Conservation (phyloP, 2,888 invertebrate genomes). For the Ophion ellenae region DNA sequence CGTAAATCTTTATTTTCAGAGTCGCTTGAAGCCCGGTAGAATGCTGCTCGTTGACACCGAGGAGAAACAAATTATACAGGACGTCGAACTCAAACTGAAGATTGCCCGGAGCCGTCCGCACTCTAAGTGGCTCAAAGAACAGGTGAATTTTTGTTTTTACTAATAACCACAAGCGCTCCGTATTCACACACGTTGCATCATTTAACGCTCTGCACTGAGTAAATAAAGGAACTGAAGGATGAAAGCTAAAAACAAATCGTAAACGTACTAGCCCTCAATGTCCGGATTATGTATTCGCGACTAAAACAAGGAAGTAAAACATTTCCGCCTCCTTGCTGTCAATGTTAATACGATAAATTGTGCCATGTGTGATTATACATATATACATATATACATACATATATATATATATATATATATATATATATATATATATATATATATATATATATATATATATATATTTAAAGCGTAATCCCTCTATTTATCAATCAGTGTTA, state of each 20-base stretch:
- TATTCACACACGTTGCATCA: conserved; percentile 55
- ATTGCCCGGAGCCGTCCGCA: conserved; percentile 96
- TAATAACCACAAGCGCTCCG: conserved; percentile 8
- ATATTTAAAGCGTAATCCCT: conserved; percentile 60
- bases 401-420: conserved; percentile 16
- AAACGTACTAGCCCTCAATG: conserved; percentile 9
- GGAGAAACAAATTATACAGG: conserved; percentile 95
- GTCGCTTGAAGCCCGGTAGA: conserved; percentile 98
- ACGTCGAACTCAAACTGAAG: conserved; percentile 95
- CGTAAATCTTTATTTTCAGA: conserved; percentile 86
- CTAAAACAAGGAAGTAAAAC: conserved; percentile 27
- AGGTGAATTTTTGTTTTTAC: conserved; percentile 86
- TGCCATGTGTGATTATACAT: conserved; percentile 60
- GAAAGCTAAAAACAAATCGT: conserved; percentile 10
- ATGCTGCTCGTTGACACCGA: conserved; percentile 99
- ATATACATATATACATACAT: neutral
- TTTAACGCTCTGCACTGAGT: conserved; percentile 52
- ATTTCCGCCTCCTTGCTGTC: conserved; percentile 15
- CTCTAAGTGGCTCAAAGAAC: conserved; percentile 94
- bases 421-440: neutral
- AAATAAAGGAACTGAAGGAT: conserved; percentile 13
- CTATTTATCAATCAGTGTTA: conserved; percentile 73
- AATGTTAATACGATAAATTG: conserved; percentile 53
- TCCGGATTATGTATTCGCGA: conserved; percentile 45
- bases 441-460: conserved; percentile 1